These are phyloP conservation scores for Cordylochernes scorpioides DNA, from an alignment of 2,888 invertebrate species.

Conservation along the genomic window DNA sequence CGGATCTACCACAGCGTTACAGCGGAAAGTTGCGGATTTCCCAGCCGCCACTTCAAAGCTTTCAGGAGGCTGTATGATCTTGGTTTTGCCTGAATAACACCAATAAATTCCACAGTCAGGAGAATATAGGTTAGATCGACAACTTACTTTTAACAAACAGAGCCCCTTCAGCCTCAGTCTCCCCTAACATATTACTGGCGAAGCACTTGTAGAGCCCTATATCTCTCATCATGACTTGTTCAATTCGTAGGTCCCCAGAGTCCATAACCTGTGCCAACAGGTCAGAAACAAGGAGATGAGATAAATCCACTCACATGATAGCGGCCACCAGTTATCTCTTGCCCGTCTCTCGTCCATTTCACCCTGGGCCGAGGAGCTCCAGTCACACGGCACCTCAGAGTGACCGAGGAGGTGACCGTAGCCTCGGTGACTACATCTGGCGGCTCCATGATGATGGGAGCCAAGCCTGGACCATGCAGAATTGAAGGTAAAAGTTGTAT, in stretches of 20 bases:
- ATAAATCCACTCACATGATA: constrained; percentile 3
- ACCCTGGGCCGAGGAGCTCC: constrained; percentile 85
- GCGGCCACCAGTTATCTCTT: constrained; percentile 57
- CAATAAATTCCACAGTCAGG: not conserved
- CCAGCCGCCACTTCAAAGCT: constrained; percentile 77
- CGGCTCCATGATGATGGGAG: constrained; percentile 61
- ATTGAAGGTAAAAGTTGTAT: too few species aligned
- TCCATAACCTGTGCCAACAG: too few species aligned
- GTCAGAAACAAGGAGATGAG: too few species aligned
- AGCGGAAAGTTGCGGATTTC: constrained; percentile 61
- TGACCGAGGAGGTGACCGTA: constrained; percentile 53
- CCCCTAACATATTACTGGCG: constrained; percentile 73
- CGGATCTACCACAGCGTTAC: constrained; percentile 72
- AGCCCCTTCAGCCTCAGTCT: constrained; percentile 44
- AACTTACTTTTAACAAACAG: constrained; percentile 44
- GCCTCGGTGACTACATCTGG: constrained; percentile 45
- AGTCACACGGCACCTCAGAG: constrained; percentile 64
- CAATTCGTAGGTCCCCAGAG: constrained; percentile 53
- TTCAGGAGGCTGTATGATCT: constrained; percentile 58
- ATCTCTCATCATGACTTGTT: constrained; percentile 55
- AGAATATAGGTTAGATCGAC: not conserved
- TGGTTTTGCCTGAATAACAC: constrained; percentile 37
- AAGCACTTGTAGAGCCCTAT: constrained; percentile 69
- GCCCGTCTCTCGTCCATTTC: constrained; percentile 57
- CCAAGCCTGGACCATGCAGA: too few species aligned